phyloP scores from a whole-genome alignment of 1,140 invertebrate genomes.

The Zaprionus tsacasi region DNA sequence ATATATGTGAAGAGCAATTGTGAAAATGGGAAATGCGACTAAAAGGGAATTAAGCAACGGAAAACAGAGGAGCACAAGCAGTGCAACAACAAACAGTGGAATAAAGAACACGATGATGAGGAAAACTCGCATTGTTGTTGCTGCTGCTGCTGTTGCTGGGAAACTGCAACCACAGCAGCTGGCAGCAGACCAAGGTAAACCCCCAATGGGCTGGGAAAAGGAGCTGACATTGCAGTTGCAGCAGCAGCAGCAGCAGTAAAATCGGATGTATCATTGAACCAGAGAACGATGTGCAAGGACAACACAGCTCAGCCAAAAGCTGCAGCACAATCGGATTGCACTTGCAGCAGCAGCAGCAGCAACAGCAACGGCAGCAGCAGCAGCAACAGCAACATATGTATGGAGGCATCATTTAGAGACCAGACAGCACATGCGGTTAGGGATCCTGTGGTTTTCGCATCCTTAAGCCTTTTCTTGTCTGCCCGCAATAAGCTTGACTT shows the following conservation, averaged over 20 bases:
- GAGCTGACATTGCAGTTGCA: constrained; percentile 35
- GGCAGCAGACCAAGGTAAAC: constrained; percentile 41
- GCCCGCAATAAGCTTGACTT: constrained; percentile 36
- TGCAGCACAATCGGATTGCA: constrained; percentile 41
- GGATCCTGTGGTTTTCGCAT: constrained; percentile 10
- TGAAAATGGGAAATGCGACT: constrained; percentile 14
- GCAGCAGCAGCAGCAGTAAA: constrained; percentile 24
- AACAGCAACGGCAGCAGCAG: background rate
- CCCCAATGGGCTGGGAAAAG: constrained; percentile 25
- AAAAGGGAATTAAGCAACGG: constrained; percentile 11
- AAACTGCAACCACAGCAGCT: constrained; percentile 24
- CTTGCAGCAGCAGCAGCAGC: background rate
- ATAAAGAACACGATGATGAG: background rate
- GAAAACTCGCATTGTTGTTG: constrained; percentile 15
- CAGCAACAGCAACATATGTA: constrained; percentile 3
- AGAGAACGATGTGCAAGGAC: constrained; percentile 28
- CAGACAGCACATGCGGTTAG: constrained; percentile 22
- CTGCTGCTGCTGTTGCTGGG: background rate
- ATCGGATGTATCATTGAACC: constrained; percentile 25
- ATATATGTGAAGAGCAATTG: background rate
- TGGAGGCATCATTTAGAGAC: constrained; percentile 2
- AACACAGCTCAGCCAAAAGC: constrained; percentile 26
- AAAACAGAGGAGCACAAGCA: background rate
- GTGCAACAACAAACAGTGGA: constrained; percentile 10
- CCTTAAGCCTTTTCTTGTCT: constrained; percentile 27